Evolutionary conservation across 1,140 invertebrate genomes (phyloP).

Genomic region (Microplitis mediator): DNA sequence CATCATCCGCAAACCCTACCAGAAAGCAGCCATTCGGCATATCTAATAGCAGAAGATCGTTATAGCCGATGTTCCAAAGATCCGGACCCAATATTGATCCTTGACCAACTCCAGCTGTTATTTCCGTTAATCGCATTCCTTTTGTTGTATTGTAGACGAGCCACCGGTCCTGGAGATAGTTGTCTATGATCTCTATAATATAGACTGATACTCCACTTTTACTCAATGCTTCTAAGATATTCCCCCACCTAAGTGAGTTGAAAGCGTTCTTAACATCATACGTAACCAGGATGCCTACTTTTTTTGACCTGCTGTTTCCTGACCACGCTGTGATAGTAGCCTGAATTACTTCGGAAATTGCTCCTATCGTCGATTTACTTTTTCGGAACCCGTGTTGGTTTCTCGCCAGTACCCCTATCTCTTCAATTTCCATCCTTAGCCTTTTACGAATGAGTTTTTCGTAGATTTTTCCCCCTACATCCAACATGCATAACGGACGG

Average conservation of each 20-base stretch:
- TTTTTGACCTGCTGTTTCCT: neutral
- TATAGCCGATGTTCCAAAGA: constrained; percentile 47
- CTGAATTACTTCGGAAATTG: constrained; percentile 17
- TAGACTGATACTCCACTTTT: constrained; percentile 3
- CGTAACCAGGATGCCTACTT: constrained; percentile 22
- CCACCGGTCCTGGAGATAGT: constrained; percentile 27
- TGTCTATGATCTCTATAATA: constrained; percentile 23
- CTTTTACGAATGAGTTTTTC: constrained; percentile 27
- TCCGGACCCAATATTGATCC: constrained; percentile 43
- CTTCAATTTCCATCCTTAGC: constrained; percentile 3
- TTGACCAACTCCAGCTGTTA: constrained; percentile 39
- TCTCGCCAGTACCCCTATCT: constrained; percentile 1
- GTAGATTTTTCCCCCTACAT: constrained; percentile 32
- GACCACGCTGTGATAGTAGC: neutral
- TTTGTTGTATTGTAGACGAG: constrained; percentile 22
- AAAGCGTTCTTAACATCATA: constrained; percentile 40
- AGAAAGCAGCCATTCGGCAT: constrained; percentile 26
- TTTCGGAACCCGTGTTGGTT: constrained; percentile 34
- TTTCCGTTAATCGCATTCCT: neutral
- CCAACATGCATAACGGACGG: constrained; percentile 40
- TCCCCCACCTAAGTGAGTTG: constrained; percentile 32
- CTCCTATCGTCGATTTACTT: constrained; percentile 25
- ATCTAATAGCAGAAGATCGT: constrained; percentile 39
- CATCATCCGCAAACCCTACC: constrained; percentile 45
- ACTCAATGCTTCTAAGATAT: neutral